Evolutionary conservation across 2,888 invertebrate species (phyloP).

Genomic region (Listrodromus nycthemerus): DNA sequence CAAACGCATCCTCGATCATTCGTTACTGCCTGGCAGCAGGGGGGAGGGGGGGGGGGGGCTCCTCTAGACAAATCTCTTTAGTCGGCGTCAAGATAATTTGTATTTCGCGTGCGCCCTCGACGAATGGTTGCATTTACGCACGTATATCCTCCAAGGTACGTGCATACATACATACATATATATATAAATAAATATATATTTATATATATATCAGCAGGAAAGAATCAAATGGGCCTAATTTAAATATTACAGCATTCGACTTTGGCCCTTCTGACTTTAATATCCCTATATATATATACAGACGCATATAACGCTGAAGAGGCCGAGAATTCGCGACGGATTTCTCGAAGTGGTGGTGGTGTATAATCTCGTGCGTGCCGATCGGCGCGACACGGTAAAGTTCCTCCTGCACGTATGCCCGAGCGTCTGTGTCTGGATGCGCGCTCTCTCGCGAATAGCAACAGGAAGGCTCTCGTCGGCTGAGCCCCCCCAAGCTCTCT

Average conservation of each 20-base stretch:
- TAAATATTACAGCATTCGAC: too few species aligned
- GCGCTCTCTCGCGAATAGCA: constrained; percentile 43
- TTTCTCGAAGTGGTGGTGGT: constrained; percentile 66
- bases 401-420: constrained; percentile 44
- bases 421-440: constrained; percentile 41
- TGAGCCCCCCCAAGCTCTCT: constrained; percentile 11
- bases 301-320: not conserved
- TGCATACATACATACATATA: not conserved
- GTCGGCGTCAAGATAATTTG: constrained; percentile 49
- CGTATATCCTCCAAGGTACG: not conserved
- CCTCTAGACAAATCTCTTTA: not conserved
- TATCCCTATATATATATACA: not conserved
- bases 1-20: constrained; percentile 43
- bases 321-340: constrained; percentile 39
- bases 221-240: not conserved
- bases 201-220: not conserved
- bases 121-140: constrained; percentile 27
- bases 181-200: too few species aligned
- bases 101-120: constrained; percentile 58
- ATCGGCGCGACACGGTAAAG: constrained; percentile 70
- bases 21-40: constrained; percentile 22
- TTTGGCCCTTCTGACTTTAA: too few species aligned
- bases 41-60: constrained; percentile 27
- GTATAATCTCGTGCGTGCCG: constrained; percentile 33
- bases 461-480: constrained; percentile 42